Conservation (phyloP, 2,888 invertebrate genomes). For the Lasioglossum oenotherae region DNA sequence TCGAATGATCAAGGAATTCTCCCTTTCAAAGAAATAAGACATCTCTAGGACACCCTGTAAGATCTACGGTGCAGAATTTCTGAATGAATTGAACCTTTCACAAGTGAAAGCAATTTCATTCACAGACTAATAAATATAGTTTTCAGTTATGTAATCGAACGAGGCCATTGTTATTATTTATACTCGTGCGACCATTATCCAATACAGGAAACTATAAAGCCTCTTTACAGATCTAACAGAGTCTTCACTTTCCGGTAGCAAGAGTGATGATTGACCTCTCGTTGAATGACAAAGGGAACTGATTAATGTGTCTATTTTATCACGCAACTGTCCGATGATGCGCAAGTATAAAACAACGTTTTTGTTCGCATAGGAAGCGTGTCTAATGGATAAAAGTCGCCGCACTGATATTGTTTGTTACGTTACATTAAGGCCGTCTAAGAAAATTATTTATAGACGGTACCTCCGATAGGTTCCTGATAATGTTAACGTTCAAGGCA, state of each 20-base stretch:
- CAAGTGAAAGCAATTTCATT: neutral
- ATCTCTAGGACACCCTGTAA: too few relatives aligned
- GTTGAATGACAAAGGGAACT: neutral
- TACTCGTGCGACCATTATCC: neutral
- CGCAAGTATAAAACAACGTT: neutral
- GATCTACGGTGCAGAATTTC: neutral
- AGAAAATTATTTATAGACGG: conserved; percentile 1
- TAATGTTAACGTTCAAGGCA: conserved; percentile 4
- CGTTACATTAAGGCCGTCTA: neutral
- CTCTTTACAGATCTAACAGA: neutral
- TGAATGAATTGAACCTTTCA: neutral
- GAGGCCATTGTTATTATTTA: neutral
- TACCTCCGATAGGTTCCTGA: neutral
- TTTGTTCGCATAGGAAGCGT: neutral
- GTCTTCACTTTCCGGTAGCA: neutral
- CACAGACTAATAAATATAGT: neutral
- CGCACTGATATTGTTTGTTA: neutral
- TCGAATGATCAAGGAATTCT: too few relatives aligned
- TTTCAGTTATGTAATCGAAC: neutral
- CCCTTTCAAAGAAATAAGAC: too few relatives aligned
- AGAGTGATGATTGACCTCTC: neutral
- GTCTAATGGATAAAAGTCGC: neutral
- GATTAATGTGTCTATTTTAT: neutral
- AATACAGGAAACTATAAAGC: neutral
- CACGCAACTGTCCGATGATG: neutral